Evolutionary conservation across 2,888 invertebrate species (phyloP), one percentile per base, ranked within the genome.

Genomic region (Homarus gammarus): DNA sequence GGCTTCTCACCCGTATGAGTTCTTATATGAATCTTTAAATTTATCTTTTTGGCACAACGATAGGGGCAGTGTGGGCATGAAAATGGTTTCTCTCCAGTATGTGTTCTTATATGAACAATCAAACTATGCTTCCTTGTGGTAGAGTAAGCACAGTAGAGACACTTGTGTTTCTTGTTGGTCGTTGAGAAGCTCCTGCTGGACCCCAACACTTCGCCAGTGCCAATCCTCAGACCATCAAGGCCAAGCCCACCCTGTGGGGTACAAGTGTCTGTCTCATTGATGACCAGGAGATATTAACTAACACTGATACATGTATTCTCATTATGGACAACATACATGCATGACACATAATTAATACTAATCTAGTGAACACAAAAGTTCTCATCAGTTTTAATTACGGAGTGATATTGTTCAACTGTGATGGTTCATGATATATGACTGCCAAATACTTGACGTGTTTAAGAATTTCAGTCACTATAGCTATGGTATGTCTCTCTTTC

Each of bases 1-100:
- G 87, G 87, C 27, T 87, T 87, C 82, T 87, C 87, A 6, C 87
- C 87, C 2, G 87, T 87, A 40, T 87, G 87, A 6, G 70, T 87
- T 40, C 87, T 38, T 31, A 87, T 82, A 49, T 87, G 87, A 56
- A 87, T 87, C 75, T 87, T 87, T 40, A 87, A 49, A 64, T 87
- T 87, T 15, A 64, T 75, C 75, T 87, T 87, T 64, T 87, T 87
- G 33, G 79, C 72, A 64, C 86, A 87, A 22, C 89, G 81, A 73
- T 90, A 90, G 10, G 87, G 64, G 49, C 87, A 87, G 61, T 82
- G 64, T 27, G 87, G 87, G 51, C 87, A 87, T 31, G 38, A 33
- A 33, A 87, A 87, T 3, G 87, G 87, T 36, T 87, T 81, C 61
- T 87, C 87, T 31, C 87, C 87, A 36, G 87, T 87, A 79, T 87